Evolutionary conservation across 2,113 vertebrate species (phyloP).

Genomic region (Gymnobelideus leadbeateri): DNA sequence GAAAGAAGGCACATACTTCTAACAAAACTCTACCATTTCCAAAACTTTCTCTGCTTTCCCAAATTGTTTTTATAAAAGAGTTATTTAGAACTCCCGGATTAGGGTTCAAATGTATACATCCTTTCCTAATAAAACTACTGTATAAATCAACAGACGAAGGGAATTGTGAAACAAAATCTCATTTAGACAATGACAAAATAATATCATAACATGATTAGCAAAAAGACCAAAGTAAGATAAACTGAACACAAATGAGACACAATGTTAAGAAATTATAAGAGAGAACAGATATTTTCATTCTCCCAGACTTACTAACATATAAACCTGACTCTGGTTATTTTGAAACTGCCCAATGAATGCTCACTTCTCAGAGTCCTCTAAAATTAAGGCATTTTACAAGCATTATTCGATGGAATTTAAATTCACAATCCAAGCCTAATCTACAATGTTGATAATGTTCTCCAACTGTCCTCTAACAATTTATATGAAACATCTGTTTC

Average conservation of each 20-base stretch:
- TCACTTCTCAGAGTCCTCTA: background rate
- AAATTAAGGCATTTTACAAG: constrained; percentile 28
- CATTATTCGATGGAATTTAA: constrained; percentile 51
- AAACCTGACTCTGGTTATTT: constrained; percentile 6
- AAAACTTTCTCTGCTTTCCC: constrained; percentile 27
- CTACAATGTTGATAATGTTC: constrained; percentile 36
- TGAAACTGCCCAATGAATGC: background rate
- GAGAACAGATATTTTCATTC: constrained; percentile 20
- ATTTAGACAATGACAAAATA: constrained; percentile 28
- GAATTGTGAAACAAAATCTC: constrained; percentile 30
- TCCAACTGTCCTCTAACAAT: constrained; percentile 8
- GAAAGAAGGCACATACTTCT: constrained; percentile 20
- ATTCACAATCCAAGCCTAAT: constrained; percentile 18
- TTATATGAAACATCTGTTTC: constrained; percentile 10
- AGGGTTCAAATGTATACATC: background rate
- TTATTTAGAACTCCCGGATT: background rate
- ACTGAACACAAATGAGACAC: constrained; percentile 29
- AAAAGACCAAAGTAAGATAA: background rate
- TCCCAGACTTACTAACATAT: constrained; percentile 1
- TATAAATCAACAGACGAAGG: background rate
- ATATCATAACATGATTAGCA: background rate
- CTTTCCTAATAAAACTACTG: background rate
- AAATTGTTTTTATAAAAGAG: background rate
- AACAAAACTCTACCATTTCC: constrained; percentile 9
- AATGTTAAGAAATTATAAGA: constrained; percentile 32